Evolutionary conservation across 1,140 invertebrate species (phyloP), one percentile per base, ranked within the genome.

Genomic region (Sycobia sp.): DNA sequence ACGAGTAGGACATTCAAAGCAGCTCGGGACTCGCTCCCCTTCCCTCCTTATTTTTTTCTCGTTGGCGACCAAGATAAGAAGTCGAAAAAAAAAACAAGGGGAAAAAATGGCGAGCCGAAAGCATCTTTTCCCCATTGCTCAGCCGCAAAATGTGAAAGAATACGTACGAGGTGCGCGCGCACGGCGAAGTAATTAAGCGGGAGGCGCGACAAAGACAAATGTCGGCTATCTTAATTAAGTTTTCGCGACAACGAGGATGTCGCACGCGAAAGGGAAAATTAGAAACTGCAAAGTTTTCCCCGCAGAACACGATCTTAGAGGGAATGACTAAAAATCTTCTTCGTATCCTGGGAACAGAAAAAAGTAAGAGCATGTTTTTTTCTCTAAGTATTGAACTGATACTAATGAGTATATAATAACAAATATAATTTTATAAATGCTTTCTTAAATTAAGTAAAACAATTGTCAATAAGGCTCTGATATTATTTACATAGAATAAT

Each of bases 151-250:
- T 53, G 16, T 14, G 53, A 61, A n/a, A n/a, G n/a, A n/a, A n/a
- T n/a, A n/a, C n/a, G n/a, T n/a, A n/a, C n/a, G n/a, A n/a, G n/a
- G n/a, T n/a, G n/a, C n/a, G n/a, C n/a, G n/a, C n/a, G n/a, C n/a
- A n/a, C n/a, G 38, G 11, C 14, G 32, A 55, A 65, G 49, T 60
- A 65, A 65, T 65, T 65, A 65, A 65, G 60, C 43, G n/a, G n/a
- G n/a, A n/a, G n/a, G n/a, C 25, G n/a, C 14, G 57, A 59, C 57
- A 59, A 60, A 60, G 63, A 65, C 51, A 60, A 65, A 60, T 60
- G 57, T 49, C 41, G 32, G 32, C 32, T 23, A 65, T 65, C 63
- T 65, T 65, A 65, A 65, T 65, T 65, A 65, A 65, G 63, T 65
- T 65, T 60, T 56, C 59, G 47, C 39, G 49, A 32, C 59, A 54